Base-by-base conservation (phyloP, 2,797 vertebrate species). In the Eulemur coronatus region DNA sequence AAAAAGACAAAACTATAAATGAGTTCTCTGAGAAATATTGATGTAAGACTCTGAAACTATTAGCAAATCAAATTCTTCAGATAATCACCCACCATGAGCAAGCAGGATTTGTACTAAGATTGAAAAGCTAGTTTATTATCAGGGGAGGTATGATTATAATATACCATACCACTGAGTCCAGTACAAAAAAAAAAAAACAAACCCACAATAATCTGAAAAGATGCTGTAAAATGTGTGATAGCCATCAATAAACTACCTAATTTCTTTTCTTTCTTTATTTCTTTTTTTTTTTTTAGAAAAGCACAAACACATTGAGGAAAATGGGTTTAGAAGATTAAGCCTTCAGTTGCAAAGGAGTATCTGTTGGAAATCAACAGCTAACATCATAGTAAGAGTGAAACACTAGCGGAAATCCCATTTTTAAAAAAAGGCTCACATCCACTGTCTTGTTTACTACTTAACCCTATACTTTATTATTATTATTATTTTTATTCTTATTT, bases 11-110 rank as follows among this genome's bases (percentile, higher is more conserved):
- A 57, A 6, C 7, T 22, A 14, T 30, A 57, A 41, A 81, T 48
- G 24, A 75, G 24, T 84, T 94, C 35, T 86, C 35, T 91, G 57
- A 82, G 28, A 57, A 80, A 79, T 70, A 63, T 4, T 55, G 43
- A 92, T 65, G 22, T 18, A 88, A 85, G 92, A 46, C 33, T 75
- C 72, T 80, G 70, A 92, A 82, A 72, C 2, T 57, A n/a, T 89
- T 75, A 95, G 26, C 80, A 97, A 96, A 90, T 72, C 50, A 91
- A 94, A 95, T 91, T 80, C 79, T 89, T 87, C 41, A 78, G 33
- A 69, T 84, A 86, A 50, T 92, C 46, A 70, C 18, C 30, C 48
- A 26, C 82, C 18, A 38, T 50, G 67, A 86, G 73, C 38, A 88
- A 85, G 9, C 24, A 67, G 73, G 28, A 76, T 93, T 91, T 80